Percentiles rank a stretch among this genome's conserved stretches.
phyloP scores from a whole-genome alignment of 2,888 invertebrate species.

The Chaitophorus viminalis region DNA sequence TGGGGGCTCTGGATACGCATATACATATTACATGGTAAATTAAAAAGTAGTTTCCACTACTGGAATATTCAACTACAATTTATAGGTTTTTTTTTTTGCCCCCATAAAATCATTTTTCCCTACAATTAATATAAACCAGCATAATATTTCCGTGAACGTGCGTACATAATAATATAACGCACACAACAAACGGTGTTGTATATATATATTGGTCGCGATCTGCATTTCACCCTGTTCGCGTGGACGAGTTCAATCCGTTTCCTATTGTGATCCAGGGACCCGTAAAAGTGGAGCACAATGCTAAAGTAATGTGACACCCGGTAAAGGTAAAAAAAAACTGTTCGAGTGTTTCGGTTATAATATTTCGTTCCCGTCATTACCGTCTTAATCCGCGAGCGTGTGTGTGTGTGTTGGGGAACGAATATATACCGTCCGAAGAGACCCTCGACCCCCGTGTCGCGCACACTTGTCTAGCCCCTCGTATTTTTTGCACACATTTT shows the following conservation, averaged over 20 bases:
- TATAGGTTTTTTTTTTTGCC: constrained; percentile 25
- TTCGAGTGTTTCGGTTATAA: constrained; percentile 59
- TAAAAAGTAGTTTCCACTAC: constrained; percentile 26
- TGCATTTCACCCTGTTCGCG: constrained; percentile 53
- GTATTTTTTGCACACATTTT: background rate
- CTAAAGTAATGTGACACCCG: constrained; percentile 54
- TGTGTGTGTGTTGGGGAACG: background rate
- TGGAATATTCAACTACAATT: constrained; percentile 24
- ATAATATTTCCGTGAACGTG: background rate
- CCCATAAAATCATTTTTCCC: background rate
- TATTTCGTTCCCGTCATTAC: constrained; percentile 61
- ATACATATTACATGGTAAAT: constrained; percentile 33
- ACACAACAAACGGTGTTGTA: background rate
- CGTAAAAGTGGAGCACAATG: constrained; percentile 61
- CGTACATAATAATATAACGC: background rate
- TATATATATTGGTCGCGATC: background rate
- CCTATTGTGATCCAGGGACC: constrained; percentile 56
- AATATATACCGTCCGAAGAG: background rate
- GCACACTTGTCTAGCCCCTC: constrained; percentile 52
- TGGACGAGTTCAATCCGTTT: constrained; percentile 62
- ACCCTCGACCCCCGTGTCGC: constrained; percentile 54
- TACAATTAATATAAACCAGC: background rate
- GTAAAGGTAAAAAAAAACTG: constrained; percentile 9
- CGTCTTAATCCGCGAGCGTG: constrained; percentile 40
- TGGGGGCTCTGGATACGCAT: background rate